Conservation (phyloP, 1,140 invertebrate genomes). For the Rhopalosiphum padi region DNA sequence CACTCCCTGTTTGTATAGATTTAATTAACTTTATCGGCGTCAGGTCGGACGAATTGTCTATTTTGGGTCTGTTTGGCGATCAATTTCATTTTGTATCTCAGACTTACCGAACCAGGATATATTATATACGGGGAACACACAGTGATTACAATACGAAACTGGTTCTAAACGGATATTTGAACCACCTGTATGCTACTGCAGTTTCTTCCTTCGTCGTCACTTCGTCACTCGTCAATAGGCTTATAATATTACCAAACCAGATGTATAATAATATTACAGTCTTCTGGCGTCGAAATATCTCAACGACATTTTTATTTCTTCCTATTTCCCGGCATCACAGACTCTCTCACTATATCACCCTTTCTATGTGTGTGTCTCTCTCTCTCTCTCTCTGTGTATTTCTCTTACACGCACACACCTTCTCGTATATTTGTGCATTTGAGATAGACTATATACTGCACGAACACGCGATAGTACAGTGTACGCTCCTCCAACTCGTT, state of each 20-base stretch:
- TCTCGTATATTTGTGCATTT: not conserved
- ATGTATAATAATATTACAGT: conserved; percentile 25
- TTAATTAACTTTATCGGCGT: conserved; percentile 36
- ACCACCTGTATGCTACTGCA: not conserved
- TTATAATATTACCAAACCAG: conserved; percentile 41
- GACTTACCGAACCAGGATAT: not conserved
- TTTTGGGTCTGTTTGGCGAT: not conserved
- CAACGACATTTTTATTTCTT: conserved; percentile 55
- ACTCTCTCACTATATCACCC: not conserved
- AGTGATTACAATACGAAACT: not conserved
- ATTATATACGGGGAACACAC: not conserved
- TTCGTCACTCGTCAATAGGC: conserved; percentile 44
- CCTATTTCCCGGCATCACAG: not conserved
- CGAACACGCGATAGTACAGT: not conserved
- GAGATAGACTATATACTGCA: not conserved
- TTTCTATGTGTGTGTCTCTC: not conserved
- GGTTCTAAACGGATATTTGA: not conserved
- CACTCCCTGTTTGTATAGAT: not conserved
- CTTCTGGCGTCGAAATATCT: conserved; percentile 28
- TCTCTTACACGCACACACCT: not conserved
- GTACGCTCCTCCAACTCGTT: not conserved
- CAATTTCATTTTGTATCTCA: not conserved
- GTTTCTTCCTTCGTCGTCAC: not conserved
- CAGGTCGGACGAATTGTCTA: not conserved
- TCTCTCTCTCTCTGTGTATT: not conserved